These are phyloP conservation scores for Syngnathus floridae DNA, from an alignment of 2,113 vertebrate species.

Conservation along the genomic window DNA sequence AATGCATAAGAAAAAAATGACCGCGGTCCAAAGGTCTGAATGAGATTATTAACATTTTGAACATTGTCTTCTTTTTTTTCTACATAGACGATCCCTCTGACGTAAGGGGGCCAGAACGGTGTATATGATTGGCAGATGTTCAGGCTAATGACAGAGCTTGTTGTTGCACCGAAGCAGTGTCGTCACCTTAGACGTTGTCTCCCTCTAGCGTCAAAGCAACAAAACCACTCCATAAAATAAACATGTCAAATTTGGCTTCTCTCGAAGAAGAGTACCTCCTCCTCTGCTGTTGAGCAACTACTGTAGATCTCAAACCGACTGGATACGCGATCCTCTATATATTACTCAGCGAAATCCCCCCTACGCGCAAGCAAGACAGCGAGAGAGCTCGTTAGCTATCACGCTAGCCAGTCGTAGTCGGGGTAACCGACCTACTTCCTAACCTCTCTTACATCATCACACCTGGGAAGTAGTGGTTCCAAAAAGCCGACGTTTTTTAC, in stretches of 20 bases:
- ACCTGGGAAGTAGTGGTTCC: conserved; percentile 34
- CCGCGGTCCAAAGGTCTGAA: too few species aligned
- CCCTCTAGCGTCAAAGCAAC: background rate
- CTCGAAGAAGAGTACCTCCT: background rate
- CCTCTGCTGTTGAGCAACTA: background rate
- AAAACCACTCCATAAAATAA: background rate
- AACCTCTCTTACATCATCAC: conserved; percentile 62
- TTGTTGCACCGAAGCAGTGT: background rate
- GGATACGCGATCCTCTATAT: background rate
- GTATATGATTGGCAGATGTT: background rate
- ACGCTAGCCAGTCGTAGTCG: conserved; percentile 8
- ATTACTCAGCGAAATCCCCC: background rate
- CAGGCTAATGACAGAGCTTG: background rate
- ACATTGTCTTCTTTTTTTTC: background rate
- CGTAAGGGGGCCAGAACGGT: background rate
- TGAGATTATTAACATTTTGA: too few species aligned
- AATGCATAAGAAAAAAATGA: too few species aligned
- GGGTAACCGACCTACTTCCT: conserved; percentile 39
- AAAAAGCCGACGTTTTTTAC: background rate
- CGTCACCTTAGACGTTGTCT: background rate
- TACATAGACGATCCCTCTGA: background rate
- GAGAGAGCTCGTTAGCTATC: conserved; percentile 2
- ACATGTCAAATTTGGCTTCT: background rate
- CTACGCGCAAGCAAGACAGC: background rate
- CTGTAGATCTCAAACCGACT: background rate